phyloP scores from a whole-genome alignment of 2,888 invertebrate genomes.

The Troilus luridus region DNA sequence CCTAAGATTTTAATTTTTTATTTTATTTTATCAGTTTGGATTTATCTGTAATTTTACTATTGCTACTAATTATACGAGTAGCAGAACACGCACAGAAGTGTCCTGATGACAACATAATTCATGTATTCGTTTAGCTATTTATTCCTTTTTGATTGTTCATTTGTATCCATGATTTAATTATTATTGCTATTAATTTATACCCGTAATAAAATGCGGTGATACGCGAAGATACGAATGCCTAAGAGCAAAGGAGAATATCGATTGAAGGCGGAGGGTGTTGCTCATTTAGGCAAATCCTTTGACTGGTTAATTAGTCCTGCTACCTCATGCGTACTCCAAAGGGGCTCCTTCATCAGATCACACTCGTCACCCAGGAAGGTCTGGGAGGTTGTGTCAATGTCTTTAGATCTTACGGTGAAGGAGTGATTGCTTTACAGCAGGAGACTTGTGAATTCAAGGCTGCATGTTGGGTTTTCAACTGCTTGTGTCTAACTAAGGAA shows the following conservation, averaged over 20 bases:
- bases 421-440: neutral
- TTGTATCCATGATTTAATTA: neutral
- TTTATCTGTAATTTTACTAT: no score
- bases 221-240: neutral
- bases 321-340: neutral
- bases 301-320: neutral
- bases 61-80: no score
- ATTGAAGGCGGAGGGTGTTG: neutral
- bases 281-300: slow-evolving; percentile 21
- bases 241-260: neutral
- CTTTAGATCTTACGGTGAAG: neutral
- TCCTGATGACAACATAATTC: no score
- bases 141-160: neutral
- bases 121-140: no score
- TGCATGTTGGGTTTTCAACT: no score
- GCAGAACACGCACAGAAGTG: no score
- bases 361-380: neutral
- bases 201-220: neutral
- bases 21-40: no score
- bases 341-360: neutral
- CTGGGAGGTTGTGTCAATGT: neutral
- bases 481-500: no score
- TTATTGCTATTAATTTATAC: neutral
- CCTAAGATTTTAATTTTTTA: no score
- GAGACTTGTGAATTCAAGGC: no score